Evolutionary conservation across 2,113 vertebrate species (phyloP), one percentile per base, ranked within the genome.

Genomic region (pig (Sus scrofa)): DNA sequence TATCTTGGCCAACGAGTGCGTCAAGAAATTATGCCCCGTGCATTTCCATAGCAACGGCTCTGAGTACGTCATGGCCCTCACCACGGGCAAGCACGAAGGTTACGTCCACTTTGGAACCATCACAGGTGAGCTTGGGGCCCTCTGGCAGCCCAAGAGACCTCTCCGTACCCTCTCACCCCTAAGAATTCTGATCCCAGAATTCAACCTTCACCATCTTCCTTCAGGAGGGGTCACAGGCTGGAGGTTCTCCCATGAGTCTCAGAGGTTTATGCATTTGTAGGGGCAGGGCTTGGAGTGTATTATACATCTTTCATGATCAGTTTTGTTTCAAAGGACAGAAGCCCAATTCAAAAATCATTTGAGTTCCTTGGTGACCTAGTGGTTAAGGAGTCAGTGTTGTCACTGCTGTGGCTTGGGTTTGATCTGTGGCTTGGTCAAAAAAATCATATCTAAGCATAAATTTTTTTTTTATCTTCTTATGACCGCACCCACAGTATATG

Each of bases 1-100:
- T 2, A 94, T 98, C 63, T 92, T 98, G 94, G 71, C 94, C 56
- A 94, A 84, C 0, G 95, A 98, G 44, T 98, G 98, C 39, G 98
- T 98, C 96, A 97, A 93, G 74, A 97, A 12, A 26, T 34, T 98
- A 39, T 96, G 98, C 70, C 98, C 98, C 0, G 98, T 98, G 32
- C 60, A 75, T 9, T 86, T 97, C 18, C 62, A 89, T 2, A 15
- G 91, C 74, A 94, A 98, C 1, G 93, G 94, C 32, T 96, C 94
- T 0, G 98, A 98, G 87, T 98, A 96, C 0, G 15, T 98, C 56
- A 92, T 98, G 0, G 97, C 98, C 14, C 96, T 98, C 12, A 96
- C 94, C 14, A 39, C 77, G 0, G 98, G 98, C 85, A 87, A 91
- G 71, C 37, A 98, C 0, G 93, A 98, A 67, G 98, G 98, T 14